These are phyloP conservation scores for Drosophila serrata DNA, from an alignment of 1,140 invertebrate species.

Conservation along the genomic window DNA sequence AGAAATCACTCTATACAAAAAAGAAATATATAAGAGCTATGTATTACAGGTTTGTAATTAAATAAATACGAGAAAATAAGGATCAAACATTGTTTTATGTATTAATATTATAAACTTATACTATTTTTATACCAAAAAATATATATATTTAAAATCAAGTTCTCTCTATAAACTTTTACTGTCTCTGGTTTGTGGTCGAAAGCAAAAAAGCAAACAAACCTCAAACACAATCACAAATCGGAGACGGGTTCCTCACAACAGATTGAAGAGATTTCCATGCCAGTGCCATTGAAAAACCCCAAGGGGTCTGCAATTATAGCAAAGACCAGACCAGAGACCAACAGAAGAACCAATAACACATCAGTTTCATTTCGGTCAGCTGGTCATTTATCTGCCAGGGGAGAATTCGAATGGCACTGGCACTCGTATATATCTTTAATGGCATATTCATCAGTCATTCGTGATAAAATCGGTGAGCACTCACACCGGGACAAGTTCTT, in stretches of 20 bases:
- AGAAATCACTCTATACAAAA: too few relatives aligned
- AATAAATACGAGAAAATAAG: too few relatives aligned
- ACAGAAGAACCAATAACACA: slow-evolving; percentile 50
- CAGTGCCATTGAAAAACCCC: slow-evolving; percentile 26
- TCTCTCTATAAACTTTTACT: not conserved
- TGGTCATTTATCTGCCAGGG: slow-evolving; percentile 66
- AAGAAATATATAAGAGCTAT: not conserved
- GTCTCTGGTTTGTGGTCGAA: slow-evolving; percentile 4
- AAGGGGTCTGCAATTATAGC: slow-evolving; percentile 45
- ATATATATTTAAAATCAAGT: not conserved
- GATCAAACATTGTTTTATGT: too few relatives aligned
- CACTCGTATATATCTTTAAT: slow-evolving; percentile 69
- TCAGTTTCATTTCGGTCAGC: slow-evolving; percentile 72
- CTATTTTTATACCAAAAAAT: not conserved
- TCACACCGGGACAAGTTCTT: slow-evolving; percentile 33
- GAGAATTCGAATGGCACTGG: slow-evolving; percentile 41
- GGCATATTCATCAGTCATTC: slow-evolving; percentile 83
- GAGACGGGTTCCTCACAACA: slow-evolving; percentile 6
- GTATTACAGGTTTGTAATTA: too few relatives aligned
- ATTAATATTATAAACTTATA: not conserved
- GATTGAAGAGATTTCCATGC: slow-evolving; percentile 30
- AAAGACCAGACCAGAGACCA: slow-evolving; percentile 3
- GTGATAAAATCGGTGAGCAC: slow-evolving; percentile 73
- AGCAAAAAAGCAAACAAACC: slow-evolving; percentile 17
- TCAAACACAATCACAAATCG: slow-evolving; percentile 26